Evolutionary conservation across 2,113 vertebrate genomes (phyloP).

Genomic region (Gulo gulo): DNA sequence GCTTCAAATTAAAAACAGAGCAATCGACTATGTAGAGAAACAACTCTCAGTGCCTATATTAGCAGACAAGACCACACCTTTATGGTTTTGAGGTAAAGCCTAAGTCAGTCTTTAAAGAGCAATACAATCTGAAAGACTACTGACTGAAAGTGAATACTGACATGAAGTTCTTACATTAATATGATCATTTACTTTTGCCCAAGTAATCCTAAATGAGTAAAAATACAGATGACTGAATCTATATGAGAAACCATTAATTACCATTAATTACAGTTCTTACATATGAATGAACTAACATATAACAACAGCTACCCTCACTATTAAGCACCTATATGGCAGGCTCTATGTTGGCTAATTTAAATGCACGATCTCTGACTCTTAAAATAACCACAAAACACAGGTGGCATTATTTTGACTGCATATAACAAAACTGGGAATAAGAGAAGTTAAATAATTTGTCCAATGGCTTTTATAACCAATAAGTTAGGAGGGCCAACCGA

Average conservation of each 20-base stretch:
- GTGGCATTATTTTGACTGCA: neutral
- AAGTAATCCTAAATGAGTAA: slow-evolving; percentile 36
- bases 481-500: neutral
- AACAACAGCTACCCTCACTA: neutral
- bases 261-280: neutral
- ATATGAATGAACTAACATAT: neutral
- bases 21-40: neutral
- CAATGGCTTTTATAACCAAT: neutral
- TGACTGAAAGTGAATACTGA: neutral
- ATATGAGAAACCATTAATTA: neutral
- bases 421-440: neutral
- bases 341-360: neutral
- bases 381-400: neutral
- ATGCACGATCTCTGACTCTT: neutral
- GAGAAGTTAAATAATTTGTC: neutral
- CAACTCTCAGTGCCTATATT: neutral
- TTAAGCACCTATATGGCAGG: neutral
- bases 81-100: neutral
- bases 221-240: neutral
- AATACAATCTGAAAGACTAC: neutral
- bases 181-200: slow-evolving; percentile 54
- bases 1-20: neutral
- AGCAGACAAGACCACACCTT: neutral
- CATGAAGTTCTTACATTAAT: neutral
- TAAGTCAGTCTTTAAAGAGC: neutral